These are phyloP conservation scores for Escarpia spicata DNA, from an alignment of 2,888 invertebrate genomes.

Conservation along the genomic window DNA sequence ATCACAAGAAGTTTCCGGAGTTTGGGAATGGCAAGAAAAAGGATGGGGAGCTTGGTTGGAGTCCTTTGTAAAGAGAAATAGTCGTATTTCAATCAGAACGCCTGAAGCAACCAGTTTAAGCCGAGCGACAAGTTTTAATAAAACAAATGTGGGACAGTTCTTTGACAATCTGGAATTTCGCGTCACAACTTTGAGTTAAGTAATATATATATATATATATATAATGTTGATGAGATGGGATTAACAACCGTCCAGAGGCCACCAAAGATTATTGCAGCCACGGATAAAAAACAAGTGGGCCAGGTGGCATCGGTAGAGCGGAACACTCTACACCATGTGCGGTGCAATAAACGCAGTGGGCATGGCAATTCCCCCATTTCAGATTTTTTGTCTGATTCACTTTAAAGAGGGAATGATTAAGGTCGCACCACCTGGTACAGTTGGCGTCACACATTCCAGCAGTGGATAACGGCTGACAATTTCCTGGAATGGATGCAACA, in stretches of 20 bases:
- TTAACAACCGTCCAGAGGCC: constrained; percentile 25
- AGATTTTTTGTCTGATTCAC: constrained; percentile 28
- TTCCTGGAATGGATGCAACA: constrained; percentile 23
- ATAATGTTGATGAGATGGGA: constrained; percentile 26
- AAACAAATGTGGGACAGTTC: constrained; percentile 14
- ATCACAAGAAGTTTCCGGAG: too few species aligned
- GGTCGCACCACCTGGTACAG: constrained; percentile 28
- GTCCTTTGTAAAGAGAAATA: neutral
- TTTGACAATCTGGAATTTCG: neutral
- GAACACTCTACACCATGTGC: constrained; percentile 27
- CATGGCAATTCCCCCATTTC: constrained; percentile 23
- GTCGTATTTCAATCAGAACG: neutral
- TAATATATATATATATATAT: neutral
- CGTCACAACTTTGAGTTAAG: neutral
- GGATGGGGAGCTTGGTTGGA: too few species aligned
- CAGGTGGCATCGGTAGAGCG: constrained; percentile 24
- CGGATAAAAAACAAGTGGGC: constrained; percentile 24
- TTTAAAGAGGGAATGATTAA: constrained; percentile 26
- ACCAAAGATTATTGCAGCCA: neutral
- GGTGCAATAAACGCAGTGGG: constrained; percentile 30
- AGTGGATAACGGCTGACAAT: constrained; percentile 26
- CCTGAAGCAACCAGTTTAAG: constrained; percentile 25
- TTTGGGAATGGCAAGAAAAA: too few species aligned
- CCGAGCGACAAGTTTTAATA: constrained; percentile 20
- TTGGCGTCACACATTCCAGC: constrained; percentile 14